Evolutionary conservation across 2,888 invertebrate species (phyloP).

Genomic region (Meganola albula): DNA sequence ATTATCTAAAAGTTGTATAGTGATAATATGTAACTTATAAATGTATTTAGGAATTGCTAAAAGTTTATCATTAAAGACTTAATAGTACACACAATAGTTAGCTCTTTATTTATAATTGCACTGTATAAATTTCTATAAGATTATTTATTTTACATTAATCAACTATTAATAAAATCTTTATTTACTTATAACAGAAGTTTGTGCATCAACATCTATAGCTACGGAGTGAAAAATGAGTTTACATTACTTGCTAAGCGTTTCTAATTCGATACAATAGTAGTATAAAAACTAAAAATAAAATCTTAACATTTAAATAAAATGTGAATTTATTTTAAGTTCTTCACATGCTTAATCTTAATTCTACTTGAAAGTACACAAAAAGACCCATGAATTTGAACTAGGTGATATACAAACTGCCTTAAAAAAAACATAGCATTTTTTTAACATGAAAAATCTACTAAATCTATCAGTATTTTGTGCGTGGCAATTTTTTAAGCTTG

Average conservation of each 20-base stretch:
- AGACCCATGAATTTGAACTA: too few relatives aligned
- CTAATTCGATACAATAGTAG: too few relatives aligned
- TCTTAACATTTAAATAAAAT: too few relatives aligned
- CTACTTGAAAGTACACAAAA: too few relatives aligned
- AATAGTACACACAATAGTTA: conserved; percentile 18
- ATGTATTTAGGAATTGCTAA: conserved; percentile 13
- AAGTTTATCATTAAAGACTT: conserved; percentile 19
- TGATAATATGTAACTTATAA: conserved; percentile 10
- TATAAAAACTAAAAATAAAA: conserved; percentile 10
- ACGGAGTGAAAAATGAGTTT: conserved; percentile 50
- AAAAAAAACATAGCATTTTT: too few relatives aligned
- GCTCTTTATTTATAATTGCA: conserved; percentile 29
- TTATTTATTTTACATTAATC: conserved; percentile 36
- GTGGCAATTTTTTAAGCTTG: too few relatives aligned
- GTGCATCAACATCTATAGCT: conserved; percentile 71
- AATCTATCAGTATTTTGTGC: too few relatives aligned
- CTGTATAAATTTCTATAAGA: conserved; percentile 31
- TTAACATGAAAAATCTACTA: too few relatives aligned
- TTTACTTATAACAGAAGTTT: conserved; percentile 52
- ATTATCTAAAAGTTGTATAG: too few relatives aligned
- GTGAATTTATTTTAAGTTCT: too few relatives aligned
- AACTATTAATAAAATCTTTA: conserved; percentile 38
- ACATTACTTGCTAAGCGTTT: conserved; percentile 47
- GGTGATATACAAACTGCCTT: too few relatives aligned
- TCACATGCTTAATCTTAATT: too few relatives aligned